Conservation (phyloP, 2,888 invertebrate species). For the Trissonchulus latispiculum region DNA sequence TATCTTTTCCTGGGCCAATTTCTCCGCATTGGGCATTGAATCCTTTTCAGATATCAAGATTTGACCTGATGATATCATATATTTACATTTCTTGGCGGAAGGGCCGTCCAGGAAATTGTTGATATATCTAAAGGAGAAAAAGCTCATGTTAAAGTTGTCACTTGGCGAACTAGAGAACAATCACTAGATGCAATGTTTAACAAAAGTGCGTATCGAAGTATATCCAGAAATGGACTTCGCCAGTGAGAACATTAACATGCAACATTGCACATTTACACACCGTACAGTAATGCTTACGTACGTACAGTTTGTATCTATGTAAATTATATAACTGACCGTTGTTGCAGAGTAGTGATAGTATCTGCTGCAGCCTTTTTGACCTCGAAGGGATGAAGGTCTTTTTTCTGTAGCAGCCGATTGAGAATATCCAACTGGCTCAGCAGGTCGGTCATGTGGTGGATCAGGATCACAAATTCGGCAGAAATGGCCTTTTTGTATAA, state of each 20-base stretch:
- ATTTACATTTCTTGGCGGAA: neutral
- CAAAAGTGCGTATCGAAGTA: too few relatives aligned
- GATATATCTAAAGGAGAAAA: too few relatives aligned
- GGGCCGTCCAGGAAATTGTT: neutral
- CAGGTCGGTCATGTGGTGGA: neutral
- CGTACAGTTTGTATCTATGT: too few relatives aligned
- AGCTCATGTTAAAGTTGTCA: too few relatives aligned
- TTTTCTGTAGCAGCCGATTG: neutral
- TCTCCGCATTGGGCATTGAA: neutral
- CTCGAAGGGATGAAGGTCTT: constrained; percentile 3
- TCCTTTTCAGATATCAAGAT: neutral
- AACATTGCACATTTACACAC: too few relatives aligned
- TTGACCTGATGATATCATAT: neutral
- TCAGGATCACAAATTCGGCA: neutral
- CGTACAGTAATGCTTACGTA: too few relatives aligned
- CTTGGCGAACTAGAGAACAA: too few relatives aligned
- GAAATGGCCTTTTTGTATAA: neutral
- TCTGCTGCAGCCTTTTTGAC: neutral
- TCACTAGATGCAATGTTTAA: too few relatives aligned
- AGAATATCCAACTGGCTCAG: neutral
- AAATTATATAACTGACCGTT: too few relatives aligned
- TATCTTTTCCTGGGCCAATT: neutral
- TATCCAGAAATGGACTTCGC: too few relatives aligned
- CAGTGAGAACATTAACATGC: too few relatives aligned
- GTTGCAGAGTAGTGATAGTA: neutral